Conservation (phyloP, 2,888 invertebrate species). For the Merodon equestris region DNA sequence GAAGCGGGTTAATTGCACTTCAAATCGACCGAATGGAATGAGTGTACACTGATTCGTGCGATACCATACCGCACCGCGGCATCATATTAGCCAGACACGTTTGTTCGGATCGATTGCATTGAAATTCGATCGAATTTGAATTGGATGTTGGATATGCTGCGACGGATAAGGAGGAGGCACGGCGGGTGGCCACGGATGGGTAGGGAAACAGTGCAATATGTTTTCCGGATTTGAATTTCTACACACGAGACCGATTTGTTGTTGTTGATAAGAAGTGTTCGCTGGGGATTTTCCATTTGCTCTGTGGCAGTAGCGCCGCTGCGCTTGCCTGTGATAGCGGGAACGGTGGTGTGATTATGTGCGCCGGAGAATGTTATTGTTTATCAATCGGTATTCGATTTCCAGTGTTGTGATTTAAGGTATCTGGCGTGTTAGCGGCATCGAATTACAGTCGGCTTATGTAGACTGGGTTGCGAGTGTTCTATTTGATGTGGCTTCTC, state of each 20-base stretch:
- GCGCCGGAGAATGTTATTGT: constrained; percentile 12
- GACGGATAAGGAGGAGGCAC: no score
- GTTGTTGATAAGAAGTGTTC: constrained; percentile 15
- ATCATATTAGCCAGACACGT: not conserved
- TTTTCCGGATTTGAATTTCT: constrained; percentile 48
- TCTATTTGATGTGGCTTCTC: constrained; percentile 1
- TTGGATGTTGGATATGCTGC: not conserved
- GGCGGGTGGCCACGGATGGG: not conserved
- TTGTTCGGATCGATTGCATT: constrained; percentile 31
- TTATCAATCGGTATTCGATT: constrained; percentile 27
- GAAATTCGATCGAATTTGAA: constrained; percentile 22
- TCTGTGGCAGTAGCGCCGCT: not conserved
- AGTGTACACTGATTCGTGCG: not conserved
- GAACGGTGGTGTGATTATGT: no score
- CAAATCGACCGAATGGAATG: not conserved
- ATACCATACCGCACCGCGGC: no score
- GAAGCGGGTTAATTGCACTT: constrained; percentile 18
- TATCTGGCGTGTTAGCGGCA: no score
- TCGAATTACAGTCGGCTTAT: no score
- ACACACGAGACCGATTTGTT: constrained; percentile 28
- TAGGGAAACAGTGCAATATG: constrained; percentile 13
- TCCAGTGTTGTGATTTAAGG: not conserved
- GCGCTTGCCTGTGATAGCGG: not conserved
- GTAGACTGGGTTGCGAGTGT: constrained; percentile 1
- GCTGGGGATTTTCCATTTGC: constrained; percentile 34